Evolutionary conservation across 2,113 vertebrate species (phyloP).

Genomic region (Athene cunicularia): DNA sequence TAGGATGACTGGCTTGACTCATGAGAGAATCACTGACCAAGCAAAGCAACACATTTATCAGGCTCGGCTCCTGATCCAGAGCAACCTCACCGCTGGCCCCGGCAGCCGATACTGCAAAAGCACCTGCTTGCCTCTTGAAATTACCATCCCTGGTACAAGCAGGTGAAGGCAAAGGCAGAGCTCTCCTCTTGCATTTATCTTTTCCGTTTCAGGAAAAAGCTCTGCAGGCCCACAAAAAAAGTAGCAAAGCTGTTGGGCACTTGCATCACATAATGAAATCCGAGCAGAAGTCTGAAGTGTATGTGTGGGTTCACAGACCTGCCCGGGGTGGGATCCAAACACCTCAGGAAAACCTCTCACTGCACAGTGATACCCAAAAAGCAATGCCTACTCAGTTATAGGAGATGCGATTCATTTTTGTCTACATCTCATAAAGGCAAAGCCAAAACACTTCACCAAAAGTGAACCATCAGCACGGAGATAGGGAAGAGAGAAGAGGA

Average conservation of each 20-base stretch:
- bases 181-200: background rate
- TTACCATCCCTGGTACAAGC: fast-evolving
- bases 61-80: background rate
- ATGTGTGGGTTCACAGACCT: background rate
- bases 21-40: background rate
- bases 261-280: background rate
- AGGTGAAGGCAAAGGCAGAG: background rate
- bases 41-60: background rate
- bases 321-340: background rate
- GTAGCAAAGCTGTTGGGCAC: background rate
- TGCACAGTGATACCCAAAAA: background rate
- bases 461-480: background rate
- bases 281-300: background rate
- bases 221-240: background rate
- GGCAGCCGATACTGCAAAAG: background rate
- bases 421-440: background rate
- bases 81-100: background rate
- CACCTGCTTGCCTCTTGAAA: background rate
- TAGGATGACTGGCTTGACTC: background rate
- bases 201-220: background rate
- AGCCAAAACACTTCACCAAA: background rate
- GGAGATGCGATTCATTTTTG: background rate
- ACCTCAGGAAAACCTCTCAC: background rate
- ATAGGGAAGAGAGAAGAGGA: background rate
- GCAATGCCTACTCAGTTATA: background rate